Percentiles rank a stretch among this genome's conserved stretches.
These are phyloP conservation scores for Acinonyx jubatus DNA, from an alignment of 2,113 vertebrate genomes.

Conservation along the genomic window DNA sequence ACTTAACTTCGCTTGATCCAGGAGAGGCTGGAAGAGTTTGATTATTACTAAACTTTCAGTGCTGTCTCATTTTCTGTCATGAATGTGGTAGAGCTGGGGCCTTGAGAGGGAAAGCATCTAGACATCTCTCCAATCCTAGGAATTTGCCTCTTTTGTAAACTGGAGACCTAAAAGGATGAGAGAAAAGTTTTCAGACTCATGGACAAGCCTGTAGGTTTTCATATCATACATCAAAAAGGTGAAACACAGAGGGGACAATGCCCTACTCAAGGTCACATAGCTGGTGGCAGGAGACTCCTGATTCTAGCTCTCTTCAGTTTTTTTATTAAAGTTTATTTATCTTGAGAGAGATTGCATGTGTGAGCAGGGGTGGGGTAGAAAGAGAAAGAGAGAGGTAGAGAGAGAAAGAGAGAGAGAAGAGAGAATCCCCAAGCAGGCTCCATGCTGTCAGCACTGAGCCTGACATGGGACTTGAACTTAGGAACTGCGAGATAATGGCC, in stretches of 20 bases:
- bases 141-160: neutral
- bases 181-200: neutral
- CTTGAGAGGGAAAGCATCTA: fast-evolving
- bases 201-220: neutral
- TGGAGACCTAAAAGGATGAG: fast-evolving
- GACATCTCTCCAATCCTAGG: neutral
- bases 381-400: no score
- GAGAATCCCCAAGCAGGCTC: no score
- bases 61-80: neutral
- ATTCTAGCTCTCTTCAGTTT: neutral
- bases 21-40: neutral
- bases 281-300: neutral
- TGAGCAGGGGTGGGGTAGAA: no score
- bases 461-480: no score
- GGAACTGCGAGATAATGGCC: no score
- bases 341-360: no score
- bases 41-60: neutral
- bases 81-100: neutral
- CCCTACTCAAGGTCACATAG: neutral
- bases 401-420: no score
- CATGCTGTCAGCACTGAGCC: no score
- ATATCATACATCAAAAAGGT: neutral
- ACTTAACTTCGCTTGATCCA: neutral
- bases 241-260: no score
- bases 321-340: no score